phyloP scores from a whole-genome alignment of 1,140 invertebrate genomes.

The Pogonomyrmex californicus region DNA sequence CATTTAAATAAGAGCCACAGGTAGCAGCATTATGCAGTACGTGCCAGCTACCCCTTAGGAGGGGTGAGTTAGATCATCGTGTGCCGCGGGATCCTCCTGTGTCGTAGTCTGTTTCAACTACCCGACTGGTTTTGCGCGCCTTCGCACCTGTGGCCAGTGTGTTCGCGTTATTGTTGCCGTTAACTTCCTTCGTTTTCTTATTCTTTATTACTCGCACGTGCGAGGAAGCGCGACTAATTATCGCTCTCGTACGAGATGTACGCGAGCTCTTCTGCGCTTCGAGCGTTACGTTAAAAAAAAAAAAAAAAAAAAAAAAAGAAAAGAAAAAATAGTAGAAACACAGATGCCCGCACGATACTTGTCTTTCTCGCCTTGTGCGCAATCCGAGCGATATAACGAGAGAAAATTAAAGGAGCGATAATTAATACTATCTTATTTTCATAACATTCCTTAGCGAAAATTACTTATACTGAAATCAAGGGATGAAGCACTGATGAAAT shows the following conservation, averaged over 20 bases:
- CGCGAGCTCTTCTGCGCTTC: constrained; percentile 18
- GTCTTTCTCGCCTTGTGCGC: background rate
- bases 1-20: constrained; percentile 84
- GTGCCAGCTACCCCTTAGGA: constrained; percentile 79
- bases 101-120: constrained; percentile 73
- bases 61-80: constrained; percentile 82
- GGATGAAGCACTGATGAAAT: too few relatives aligned
- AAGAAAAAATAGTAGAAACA: background rate
- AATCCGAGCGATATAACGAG: background rate
- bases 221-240: constrained; percentile 62
- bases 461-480: too few relatives aligned
- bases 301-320: constrained; percentile 20
- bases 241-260: constrained; percentile 54
- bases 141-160: constrained; percentile 74
- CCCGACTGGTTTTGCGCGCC: constrained; percentile 71
- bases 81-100: constrained; percentile 70
- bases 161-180: constrained; percentile 53
- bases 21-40: constrained; percentile 83
- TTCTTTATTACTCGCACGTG: constrained; percentile 33
- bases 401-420: background rate
- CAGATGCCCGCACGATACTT: background rate
- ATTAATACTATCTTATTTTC: background rate
- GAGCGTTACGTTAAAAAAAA: constrained; percentile 43
- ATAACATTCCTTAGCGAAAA: too few relatives aligned
- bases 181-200: constrained; percentile 16